Conservation (phyloP, 2,797 vertebrate genomes). For the Somateria mollissima region DNA sequence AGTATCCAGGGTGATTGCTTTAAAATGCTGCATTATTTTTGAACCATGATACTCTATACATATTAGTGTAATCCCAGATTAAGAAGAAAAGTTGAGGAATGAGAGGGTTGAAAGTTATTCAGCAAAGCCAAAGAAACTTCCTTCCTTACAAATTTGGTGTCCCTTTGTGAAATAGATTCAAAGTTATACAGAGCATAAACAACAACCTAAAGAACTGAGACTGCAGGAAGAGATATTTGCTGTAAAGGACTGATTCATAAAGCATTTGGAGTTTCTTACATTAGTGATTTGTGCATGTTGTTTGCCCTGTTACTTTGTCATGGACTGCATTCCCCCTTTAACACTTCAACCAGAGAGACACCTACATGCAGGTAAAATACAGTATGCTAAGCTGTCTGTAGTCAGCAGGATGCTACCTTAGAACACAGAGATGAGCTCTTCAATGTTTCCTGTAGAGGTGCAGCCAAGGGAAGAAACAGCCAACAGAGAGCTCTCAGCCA, state of each 20-base stretch:
- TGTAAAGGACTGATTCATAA: neutral
- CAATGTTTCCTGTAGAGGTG: fast-evolving
- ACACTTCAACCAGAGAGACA: neutral
- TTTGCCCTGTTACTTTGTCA: neutral
- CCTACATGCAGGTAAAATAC: fast-evolving
- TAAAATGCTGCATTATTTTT: neutral
- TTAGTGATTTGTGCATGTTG: neutral
- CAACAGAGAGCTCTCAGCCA: neutral
- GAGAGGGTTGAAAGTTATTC: neutral
- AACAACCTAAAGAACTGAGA: neutral
- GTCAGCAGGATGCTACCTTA: neutral
- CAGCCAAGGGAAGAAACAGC: neutral
- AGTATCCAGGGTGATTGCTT: neutral
- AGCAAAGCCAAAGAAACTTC: neutral
- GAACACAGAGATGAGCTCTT: neutral
- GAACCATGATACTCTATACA: neutral
- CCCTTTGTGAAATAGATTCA: neutral
- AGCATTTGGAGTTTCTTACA: neutral
- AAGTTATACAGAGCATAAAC: neutral
- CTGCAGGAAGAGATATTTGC: neutral
- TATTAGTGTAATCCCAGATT: neutral
- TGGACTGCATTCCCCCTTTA: neutral
- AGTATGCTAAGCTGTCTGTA: neutral
- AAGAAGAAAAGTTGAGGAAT: neutral
- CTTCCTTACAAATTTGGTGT: neutral